Base-by-base conservation (phyloP, 2,797 vertebrate genomes). In the Otus scops region DNA sequence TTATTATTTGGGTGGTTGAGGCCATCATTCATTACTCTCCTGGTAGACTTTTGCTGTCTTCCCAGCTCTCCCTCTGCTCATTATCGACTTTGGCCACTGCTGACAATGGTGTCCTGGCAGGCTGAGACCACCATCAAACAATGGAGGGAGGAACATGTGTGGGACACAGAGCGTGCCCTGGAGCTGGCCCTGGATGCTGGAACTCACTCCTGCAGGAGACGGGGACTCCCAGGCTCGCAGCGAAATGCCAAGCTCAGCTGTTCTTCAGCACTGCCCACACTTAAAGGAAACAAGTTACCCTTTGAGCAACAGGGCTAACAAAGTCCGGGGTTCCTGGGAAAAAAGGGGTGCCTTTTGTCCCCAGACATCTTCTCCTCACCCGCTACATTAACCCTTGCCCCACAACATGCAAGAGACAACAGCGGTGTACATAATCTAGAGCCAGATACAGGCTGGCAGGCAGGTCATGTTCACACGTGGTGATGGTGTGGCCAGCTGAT, bases 1-100 rank as follows among this genome's bases (percentile, higher is more conserved):
- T 87, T 92, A 85, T 80, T 95, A 95, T 96, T 89, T 87, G 79
- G 45, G 50, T 92, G 71, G 65, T 63, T 95, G 74, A 95, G 50
- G 77, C 59, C 47, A 71, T 93, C 86, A 75, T 74, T 81, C 54
- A 65, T 91, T 91, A 74, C 85, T 89, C 36, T 92, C 67, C 32
- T 67, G 23, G 67, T 45, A 89, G 78, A 61, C 54, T 91, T 92
- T 6, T 96, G 26, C 77, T 88, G 83, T 81, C 67, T 89, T 95
- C 73, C 67, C 89, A 93, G 67, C 50, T 85, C 54, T 27, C 83
- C 85, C 43, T 83, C 34, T 95, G 45, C n/a, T 95, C 21, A 15
- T 92, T 89, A 82, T 59, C 50, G 21, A 39, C 78, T 89, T 93
- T 73, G 84, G 70, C 36, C 3, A 1, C 75, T 71, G 70, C 34